Evolutionary conservation across 2,113 vertebrate species (phyloP), one percentile per base, ranked within the genome.

Genomic region (Hippotragus niger): DNA sequence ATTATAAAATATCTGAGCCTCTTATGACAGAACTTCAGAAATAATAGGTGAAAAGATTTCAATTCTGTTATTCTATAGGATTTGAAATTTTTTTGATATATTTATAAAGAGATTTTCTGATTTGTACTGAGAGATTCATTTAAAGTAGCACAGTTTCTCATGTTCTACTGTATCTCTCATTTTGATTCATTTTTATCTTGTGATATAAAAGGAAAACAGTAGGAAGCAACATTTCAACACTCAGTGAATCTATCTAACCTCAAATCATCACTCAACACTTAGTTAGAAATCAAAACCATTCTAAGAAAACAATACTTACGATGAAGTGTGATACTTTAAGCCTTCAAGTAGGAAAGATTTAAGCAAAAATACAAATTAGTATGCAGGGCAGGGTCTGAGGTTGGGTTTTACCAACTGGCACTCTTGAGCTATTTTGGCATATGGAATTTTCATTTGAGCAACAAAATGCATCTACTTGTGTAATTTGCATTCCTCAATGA

Each of bases 391-490:
- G 33, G 74, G 14, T 60, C 85, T 86, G 47, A 88, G 58, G 15
- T 16, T 86, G 33, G 50, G 13, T 50, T 89, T 89, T 64, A 67
- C 36, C 91, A 78, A 40, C 23, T 71, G 91, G 36, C 50, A 13
- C 36, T 15, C 82, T 31, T 16, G n/a, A 81, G 58, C 85, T 40
- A 76, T 67, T 67, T 76, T 52, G 95, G 60, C 71, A 40, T 36
- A 52, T 21, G 67, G 88, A 50, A 71, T 82, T 94, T 95, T 86
- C 62, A 95, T 94, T 91, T 83, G 29, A 91, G 86, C 60, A 86
- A 88, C 89, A 93, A 95, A 93, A 71, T 80, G 33, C 11, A 64
- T 91, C 47, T 97, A 94, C 87, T 31, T 62, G 91, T 87, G 23
- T 36, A 64, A 95, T 95, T 53, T 88, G n/a, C 43, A 91, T 91